Conservation (phyloP, 2,888 invertebrate species). For the Agriopis leucophaearia region DNA sequence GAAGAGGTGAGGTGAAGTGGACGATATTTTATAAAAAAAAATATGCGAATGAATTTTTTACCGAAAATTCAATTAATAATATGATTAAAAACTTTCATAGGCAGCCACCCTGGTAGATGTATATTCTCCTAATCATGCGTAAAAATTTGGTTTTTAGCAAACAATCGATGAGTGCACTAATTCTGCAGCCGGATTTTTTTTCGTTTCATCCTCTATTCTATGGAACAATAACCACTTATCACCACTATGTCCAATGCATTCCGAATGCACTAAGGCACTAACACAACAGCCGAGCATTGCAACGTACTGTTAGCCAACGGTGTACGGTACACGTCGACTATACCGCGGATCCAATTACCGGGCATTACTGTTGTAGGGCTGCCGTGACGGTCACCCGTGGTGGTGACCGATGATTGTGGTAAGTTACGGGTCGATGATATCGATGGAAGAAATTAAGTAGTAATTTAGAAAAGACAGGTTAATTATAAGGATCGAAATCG, state of each 20-base stretch:
- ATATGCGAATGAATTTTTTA: no score
- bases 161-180: no score
- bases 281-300: slow-evolving; percentile 13
- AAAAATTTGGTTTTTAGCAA: no score
- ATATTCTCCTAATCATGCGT: no score
- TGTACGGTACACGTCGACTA: slow-evolving; percentile 26
- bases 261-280: slow-evolving; percentile 27
- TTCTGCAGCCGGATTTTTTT: no score
- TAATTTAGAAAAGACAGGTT: background rate
- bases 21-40: no score
- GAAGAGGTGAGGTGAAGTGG: no score
- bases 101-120: no score
- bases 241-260: slow-evolving; percentile 27
- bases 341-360: slow-evolving; percentile 32
- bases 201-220: background rate
- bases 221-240: slow-evolving; percentile 9
- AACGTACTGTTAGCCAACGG: slow-evolving; percentile 32
- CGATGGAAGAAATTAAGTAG: background rate
- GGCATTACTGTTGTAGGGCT: slow-evolving; percentile 34
- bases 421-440: slow-evolving; percentile 5
- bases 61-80: no score
- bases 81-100: no score
- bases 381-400: slow-evolving; percentile 23
- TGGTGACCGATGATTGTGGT: slow-evolving; percentile 10
- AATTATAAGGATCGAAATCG: background rate